phyloP scores from a whole-genome alignment of 2,888 invertebrate species.

The Cactoblastis cactorum region DNA sequence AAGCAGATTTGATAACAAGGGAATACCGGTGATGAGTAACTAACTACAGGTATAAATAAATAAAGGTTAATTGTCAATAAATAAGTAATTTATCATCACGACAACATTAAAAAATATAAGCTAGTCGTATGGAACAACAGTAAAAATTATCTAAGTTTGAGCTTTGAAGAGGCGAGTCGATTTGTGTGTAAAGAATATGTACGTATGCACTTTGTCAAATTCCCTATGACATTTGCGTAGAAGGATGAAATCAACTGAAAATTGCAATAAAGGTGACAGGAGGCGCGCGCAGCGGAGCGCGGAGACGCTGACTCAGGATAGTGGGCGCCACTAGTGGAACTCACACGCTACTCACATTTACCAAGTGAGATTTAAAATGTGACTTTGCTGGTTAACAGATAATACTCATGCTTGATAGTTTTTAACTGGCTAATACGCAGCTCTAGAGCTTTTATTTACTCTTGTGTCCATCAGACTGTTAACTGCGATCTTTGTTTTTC shows the following conservation, averaged over 20 bases:
- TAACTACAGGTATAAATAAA: too few relatives aligned
- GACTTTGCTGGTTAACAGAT: too few relatives aligned
- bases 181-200: slow-evolving; percentile 1
- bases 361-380: too few relatives aligned
- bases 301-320: slow-evolving; percentile 64
- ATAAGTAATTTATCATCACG: too few relatives aligned
- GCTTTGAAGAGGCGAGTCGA: slow-evolving; percentile 10
- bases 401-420: too few relatives aligned
- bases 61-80: too few relatives aligned
- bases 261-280: slow-evolving; percentile 74
- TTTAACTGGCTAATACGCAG: too few relatives aligned
- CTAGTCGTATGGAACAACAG: neutral
- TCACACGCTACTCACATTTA: slow-evolving; percentile 23
- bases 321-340: slow-evolving; percentile 38
- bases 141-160: slow-evolving; percentile 1
- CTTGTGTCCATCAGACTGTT: too few relatives aligned
- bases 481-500: too few relatives aligned
- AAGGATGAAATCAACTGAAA: slow-evolving; percentile 74
- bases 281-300: slow-evolving; percentile 69
- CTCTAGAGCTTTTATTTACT: too few relatives aligned
- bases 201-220: slow-evolving; percentile 26
- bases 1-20: too few relatives aligned
- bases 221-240: slow-evolving; percentile 57
- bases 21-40: too few relatives aligned
- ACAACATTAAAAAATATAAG: neutral